These are phyloP conservation scores for Nasalis larvatus DNA, from an alignment of 2,113 vertebrate species.

Conservation along the genomic window DNA sequence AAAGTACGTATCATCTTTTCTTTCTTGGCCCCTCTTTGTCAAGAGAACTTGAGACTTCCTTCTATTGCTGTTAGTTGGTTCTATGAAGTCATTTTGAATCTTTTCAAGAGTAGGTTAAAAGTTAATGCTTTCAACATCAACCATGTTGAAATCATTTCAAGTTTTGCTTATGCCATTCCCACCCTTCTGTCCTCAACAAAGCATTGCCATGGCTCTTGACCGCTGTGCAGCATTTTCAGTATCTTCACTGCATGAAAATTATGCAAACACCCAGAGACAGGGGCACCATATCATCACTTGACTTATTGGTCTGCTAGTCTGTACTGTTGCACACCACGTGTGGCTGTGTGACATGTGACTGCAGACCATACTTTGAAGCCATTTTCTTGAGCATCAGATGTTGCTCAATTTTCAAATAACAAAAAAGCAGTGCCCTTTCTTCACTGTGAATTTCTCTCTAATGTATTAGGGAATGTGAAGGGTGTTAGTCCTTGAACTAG, in stretches of 20 bases:
- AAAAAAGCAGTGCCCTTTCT: slow-evolving; percentile 10
- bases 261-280: slow-evolving; percentile 13
- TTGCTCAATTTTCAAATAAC: slow-evolving; percentile 63
- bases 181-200: neutral
- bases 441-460: slow-evolving; percentile 56
- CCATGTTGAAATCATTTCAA: slow-evolving; percentile 55
- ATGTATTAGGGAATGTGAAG: slow-evolving; percentile 38
- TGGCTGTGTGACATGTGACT: neutral
- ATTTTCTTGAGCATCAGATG: slow-evolving; percentile 44
- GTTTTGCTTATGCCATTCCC: neutral
- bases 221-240: neutral
- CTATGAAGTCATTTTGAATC: slow-evolving; percentile 37
- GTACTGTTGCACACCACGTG: neutral
- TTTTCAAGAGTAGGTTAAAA: slow-evolving; percentile 53
- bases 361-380: slow-evolving; percentile 16
- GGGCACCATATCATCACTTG: slow-evolving; percentile 26
- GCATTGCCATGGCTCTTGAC: neutral
- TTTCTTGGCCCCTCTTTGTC: neutral
- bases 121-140: slow-evolving; percentile 31
- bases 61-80: neutral
- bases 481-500: slow-evolving; percentile 43
- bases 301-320: slow-evolving; percentile 45
- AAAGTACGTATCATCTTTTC: neutral
- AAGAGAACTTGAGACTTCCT: neutral
- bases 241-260: slow-evolving; percentile 20